These are phyloP conservation scores for Sipha flava DNA, from an alignment of 1,140 invertebrate genomes.

Conservation along the genomic window DNA sequence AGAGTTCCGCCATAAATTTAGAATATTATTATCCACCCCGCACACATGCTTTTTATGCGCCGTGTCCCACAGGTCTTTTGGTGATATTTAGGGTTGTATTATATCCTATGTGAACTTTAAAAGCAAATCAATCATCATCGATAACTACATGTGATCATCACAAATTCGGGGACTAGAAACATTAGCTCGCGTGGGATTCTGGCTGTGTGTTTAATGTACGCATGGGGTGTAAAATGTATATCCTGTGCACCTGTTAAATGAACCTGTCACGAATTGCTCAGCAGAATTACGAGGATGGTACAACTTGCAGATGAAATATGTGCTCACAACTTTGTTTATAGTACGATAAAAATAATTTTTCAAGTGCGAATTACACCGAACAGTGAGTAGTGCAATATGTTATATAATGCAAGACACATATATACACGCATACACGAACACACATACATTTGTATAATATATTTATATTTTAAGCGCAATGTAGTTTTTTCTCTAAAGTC, in stretches of 20 bases:
- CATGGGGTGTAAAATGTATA: neutral
- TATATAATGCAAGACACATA: too few relatives aligned
- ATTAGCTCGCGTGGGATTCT: neutral
- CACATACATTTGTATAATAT: too few relatives aligned
- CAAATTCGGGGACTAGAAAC: neutral
- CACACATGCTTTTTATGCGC: neutral
- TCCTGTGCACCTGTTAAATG: conserved; percentile 23
- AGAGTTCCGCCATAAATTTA: neutral
- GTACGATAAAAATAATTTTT: neutral
- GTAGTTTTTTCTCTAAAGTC: too few relatives aligned
- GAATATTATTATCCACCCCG: neutral
- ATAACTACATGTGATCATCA: neutral
- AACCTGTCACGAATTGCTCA: conserved; percentile 18
- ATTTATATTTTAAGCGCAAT: too few relatives aligned
- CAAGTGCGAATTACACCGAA: too few relatives aligned
- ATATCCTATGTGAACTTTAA: neutral
- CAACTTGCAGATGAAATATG: neutral
- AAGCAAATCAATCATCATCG: conserved; percentile 20
- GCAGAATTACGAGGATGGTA: neutral
- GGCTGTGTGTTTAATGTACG: neutral
- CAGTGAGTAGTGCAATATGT: too few relatives aligned
- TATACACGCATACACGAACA: too few relatives aligned
- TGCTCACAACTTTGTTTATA: neutral
- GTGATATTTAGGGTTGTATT: neutral
- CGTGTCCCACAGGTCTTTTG: neutral